Conservation (phyloP, 64 coral and sea anemone species). For the Porites lutea region DNA sequence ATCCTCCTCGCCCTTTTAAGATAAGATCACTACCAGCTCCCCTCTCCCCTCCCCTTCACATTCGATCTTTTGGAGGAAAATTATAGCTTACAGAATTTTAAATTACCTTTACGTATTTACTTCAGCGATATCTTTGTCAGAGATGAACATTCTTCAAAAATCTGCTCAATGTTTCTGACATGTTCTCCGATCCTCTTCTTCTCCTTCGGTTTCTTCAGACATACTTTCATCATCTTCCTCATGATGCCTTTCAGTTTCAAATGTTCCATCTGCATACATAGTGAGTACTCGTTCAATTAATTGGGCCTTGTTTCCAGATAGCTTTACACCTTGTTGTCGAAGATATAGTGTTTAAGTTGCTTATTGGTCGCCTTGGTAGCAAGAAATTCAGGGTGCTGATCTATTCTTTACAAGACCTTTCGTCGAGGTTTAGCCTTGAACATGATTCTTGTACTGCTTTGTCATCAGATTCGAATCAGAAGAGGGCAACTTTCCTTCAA, state of each 20-base stretch:
- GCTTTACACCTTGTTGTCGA: too few relatives aligned
- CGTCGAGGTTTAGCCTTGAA: too few relatives aligned
- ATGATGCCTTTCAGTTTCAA: neutral
- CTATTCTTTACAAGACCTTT: too few relatives aligned
- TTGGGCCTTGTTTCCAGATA: slow-evolving; percentile 12
- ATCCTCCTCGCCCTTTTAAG: neutral
- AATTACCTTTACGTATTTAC: neutral
- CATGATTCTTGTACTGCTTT: too few relatives aligned
- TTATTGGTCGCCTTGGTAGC: too few relatives aligned
- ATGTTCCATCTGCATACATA: slow-evolving; percentile 3
- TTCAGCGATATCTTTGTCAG: slow-evolving; percentile 9
- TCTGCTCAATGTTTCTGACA: slow-evolving; percentile 3
- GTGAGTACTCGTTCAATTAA: neutral
- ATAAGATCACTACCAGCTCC: too few relatives aligned
- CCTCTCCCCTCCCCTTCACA: neutral
- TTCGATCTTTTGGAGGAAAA: neutral
- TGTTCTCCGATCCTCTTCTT: neutral
- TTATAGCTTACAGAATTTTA: slow-evolving; percentile 23
- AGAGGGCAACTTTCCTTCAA: too few relatives aligned
- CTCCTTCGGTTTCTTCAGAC: neutral
- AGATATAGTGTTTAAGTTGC: too few relatives aligned
- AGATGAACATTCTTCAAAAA: slow-evolving; percentile 2
- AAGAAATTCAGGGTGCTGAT: too few relatives aligned
- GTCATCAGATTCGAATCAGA: too few relatives aligned
- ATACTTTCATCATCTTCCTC: slow-evolving; percentile 8